A percentile compares a stretch with the other conserved stretches of the same genome.
Conservation (phyloP, 2,888 invertebrate species). For the Leuctra nigra region DNA sequence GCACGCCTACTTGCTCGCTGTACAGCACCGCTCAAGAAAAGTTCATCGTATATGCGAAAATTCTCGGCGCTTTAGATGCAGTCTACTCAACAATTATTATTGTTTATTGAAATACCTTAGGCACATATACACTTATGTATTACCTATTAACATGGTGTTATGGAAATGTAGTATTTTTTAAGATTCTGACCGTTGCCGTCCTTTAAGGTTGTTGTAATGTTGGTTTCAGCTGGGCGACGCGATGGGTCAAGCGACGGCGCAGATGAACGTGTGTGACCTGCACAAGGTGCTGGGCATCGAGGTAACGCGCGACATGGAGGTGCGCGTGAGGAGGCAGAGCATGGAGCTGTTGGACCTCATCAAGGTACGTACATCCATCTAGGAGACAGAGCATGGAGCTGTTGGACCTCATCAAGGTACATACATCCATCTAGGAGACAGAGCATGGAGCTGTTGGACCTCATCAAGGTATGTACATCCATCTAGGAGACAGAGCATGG, state of each 20-base stretch:
- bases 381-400: constrained; percentile 83
- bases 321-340: constrained; percentile 40
- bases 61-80: too few species aligned
- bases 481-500: constrained; percentile 82
- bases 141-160: too few species aligned
- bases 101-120: too few species aligned
- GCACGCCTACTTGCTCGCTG: too few species aligned
- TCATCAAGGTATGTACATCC: constrained; percentile 64
- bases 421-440: constrained; percentile 53
- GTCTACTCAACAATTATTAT: too few species aligned
- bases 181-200: too few species aligned
- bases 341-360: constrained; percentile 32
- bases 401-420: constrained; percentile 78
- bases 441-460: constrained; percentile 90
- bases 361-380: constrained; percentile 34
- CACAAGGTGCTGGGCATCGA: constrained; percentile 74
- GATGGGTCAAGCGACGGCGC: constrained; percentile 88
- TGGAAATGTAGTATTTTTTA: too few species aligned
- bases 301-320: constrained; percentile 35
- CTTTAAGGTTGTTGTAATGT: too few species aligned
- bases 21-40: too few species aligned
- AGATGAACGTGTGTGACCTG: constrained; percentile 86
- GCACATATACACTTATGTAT: too few species aligned
- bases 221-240: constrained; percentile 67
- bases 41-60: too few species aligned